Evolutionary conservation across 2,888 invertebrate species (phyloP), one percentile per base, ranked within the genome.

Genomic region (Andrena minutula): DNA sequence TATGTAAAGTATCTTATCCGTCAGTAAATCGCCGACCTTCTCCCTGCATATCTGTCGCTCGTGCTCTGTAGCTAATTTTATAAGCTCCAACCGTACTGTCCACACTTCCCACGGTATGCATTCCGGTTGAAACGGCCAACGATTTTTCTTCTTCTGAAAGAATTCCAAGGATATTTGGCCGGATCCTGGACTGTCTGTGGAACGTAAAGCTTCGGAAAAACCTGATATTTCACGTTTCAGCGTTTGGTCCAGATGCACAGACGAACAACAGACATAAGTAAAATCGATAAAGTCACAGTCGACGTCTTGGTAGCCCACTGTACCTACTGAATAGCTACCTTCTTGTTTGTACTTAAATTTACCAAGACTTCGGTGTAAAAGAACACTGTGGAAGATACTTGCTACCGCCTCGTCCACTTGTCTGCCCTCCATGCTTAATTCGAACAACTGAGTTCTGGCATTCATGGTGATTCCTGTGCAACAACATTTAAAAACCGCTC

Each of bases 41-140:
- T 99, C 99, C 83, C 98, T 96, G 90, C 97, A 97, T 89, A 96
- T 95, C 94, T 97, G 98, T 89, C 98, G 95, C 92, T 99, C 98
- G 92, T 97, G 97, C 92, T 99, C 98, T 93, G 96, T 97, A 82
- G 96, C 96, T 70, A 98, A 95, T 89, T 97, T 97, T 32, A 98
- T 96, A 53, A 99, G 95, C 93, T 99, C 98, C 87, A 99, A 95
- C 90, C 97, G 96, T 6, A 99, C 96, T 49, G 98, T 99, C 99
- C 99, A 99, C 75, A 99, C 98, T 94, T 99, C 99, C 99, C 99
- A 99, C 0, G 99, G 98, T 91, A 98, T 98, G 92, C 97, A 97
- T 93, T 99, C 99, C 7, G 97, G 96, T 86, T 97, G 96, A 93
- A 99, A 98, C 1, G 93, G 94, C 98, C 99, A 99, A 72, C 98